phyloP scores from a whole-genome alignment of 30 jellyfish, hydroid and myxozoan genomes.

The Aurelia aurita complex sp. Pacific region DNA sequence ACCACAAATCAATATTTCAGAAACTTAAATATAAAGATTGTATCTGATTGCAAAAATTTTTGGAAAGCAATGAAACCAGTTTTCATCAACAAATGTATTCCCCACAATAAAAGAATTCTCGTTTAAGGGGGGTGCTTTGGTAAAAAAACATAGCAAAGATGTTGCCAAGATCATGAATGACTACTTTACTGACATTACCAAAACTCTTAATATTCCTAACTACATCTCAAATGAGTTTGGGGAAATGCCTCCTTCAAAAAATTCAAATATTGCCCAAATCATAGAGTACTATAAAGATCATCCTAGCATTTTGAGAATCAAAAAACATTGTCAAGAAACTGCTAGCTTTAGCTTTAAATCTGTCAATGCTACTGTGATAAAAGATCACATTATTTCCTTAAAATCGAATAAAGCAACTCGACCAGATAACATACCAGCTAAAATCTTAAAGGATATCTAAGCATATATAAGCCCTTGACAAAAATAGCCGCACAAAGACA shows the following conservation, averaged over 20 bases:
- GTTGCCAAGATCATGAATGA: conserved; percentile 48
- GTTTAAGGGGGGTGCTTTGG: conserved; percentile 14
- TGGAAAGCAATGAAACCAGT: conserved; percentile 32
- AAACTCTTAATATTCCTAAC: conserved; percentile 28
- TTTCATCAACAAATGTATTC: not conserved
- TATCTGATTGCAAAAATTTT: not conserved
- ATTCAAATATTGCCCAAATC: conserved; percentile 5
- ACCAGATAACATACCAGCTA: not conserved
- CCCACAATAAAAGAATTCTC: conserved; percentile 17
- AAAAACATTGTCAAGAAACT: conserved; percentile 7
- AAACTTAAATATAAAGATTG: not conserved
- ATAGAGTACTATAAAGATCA: conserved; percentile 52
- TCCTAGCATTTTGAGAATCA: conserved; percentile 39
- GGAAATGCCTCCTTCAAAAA: conserved; percentile 11
- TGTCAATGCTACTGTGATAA: not conserved
- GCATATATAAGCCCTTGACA: not conserved
- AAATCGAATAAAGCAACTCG: conserved; percentile 19
- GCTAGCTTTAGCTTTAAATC: conserved; percentile 20
- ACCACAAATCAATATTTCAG: conserved; percentile 8
- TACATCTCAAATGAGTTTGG: not conserved
- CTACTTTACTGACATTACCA: conserved; percentile 25
- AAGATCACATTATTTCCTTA: not conserved
- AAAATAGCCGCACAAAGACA: too few relatives aligned
- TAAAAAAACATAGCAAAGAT: conserved; percentile 18
- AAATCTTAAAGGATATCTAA: too few relatives aligned